phyloP scores from a whole-genome alignment of 2,888 invertebrate species.

The Brenthis hecate region DNA sequence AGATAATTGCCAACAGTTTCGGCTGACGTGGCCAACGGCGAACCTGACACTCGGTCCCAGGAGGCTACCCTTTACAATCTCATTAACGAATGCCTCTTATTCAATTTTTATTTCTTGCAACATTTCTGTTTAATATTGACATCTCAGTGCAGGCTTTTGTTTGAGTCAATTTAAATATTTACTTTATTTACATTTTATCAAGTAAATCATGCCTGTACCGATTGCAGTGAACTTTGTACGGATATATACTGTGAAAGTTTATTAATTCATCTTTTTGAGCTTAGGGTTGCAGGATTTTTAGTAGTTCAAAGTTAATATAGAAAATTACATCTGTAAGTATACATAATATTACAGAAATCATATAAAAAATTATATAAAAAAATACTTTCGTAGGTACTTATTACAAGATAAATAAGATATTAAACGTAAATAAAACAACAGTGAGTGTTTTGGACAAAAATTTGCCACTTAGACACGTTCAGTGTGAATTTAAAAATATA shows the following conservation, averaged over 20 bases:
- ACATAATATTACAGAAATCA: too few species aligned
- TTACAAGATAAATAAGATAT: constrained; percentile 10
- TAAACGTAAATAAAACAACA: constrained; percentile 17
- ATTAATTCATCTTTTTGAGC: too few species aligned
- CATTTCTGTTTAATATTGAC: constrained; percentile 37
- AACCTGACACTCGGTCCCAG: constrained; percentile 74
- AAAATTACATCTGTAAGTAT: too few species aligned
- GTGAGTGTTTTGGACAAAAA: constrained; percentile 50
- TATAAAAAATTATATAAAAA: background rate
- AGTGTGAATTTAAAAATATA: constrained; percentile 24
- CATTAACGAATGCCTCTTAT: constrained; percentile 78
- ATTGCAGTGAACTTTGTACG: background rate
- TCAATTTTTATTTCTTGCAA: constrained; percentile 63
- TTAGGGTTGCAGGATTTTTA: too few species aligned
- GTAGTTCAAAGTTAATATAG: too few species aligned
- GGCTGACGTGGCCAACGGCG: constrained; percentile 74
- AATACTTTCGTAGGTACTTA: background rate
- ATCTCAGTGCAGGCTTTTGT: constrained; percentile 27
- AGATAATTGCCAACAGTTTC: constrained; percentile 80
- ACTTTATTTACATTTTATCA: constrained; percentile 15
- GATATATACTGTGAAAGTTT: background rate
- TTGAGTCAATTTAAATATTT: constrained; percentile 14
- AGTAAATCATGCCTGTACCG: constrained; percentile 11
- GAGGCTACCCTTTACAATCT: constrained; percentile 75
- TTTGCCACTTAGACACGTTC: constrained; percentile 74